Evolutionary conservation across 2,113 vertebrate genomes (phyloP), one percentile per base, ranked within the genome.

Genomic region (Colistium nudipinnis): DNA sequence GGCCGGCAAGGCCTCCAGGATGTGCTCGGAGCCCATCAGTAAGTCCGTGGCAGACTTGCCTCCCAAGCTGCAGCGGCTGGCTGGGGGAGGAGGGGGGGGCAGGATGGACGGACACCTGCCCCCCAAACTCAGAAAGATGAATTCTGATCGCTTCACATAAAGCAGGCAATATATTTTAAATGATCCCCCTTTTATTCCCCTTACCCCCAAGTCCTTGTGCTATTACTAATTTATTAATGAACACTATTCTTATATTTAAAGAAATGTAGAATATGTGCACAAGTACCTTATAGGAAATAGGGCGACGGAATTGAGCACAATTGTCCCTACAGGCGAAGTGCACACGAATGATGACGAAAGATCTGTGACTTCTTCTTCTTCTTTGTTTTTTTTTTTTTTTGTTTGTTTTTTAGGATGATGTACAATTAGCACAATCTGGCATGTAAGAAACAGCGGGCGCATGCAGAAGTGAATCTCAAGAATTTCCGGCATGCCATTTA

Each of bases 41-140:
- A 96, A 98, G 86, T 98, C 97, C 25, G 94, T 99, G 93, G 96
- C 96, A 0, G 98, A 99, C 88, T 93, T 99, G 88, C 98, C 98
- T 13, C 97, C 97, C 78, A 99, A 99, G 90, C 94, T 99, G 87
- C 98, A 98, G 94, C 95, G 93, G 87, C 89, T 99, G 67, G 94
- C 96, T 1, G 96, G 95, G 61, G 92, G 90, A 74, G 88, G 95
- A 74, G 88, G 95, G 57, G 93, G 91, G 19, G 90, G 93, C 27
- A 88, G 92, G 62, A 97, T 98, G 96, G 97, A 99, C 35, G 96
- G 97, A 14, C 94, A 99, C 84, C 93, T 99, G 38, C 97, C 98
- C 0, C 96, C 97, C 45, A 99, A 99, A 91, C 93, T 99, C 90
- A 90, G 98, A 49, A 99, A 99, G 89, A 99, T 99, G 98, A 99